These are phyloP conservation scores for Origma solitaria DNA, from an alignment of 2,113 vertebrate genomes.

Conservation along the genomic window DNA sequence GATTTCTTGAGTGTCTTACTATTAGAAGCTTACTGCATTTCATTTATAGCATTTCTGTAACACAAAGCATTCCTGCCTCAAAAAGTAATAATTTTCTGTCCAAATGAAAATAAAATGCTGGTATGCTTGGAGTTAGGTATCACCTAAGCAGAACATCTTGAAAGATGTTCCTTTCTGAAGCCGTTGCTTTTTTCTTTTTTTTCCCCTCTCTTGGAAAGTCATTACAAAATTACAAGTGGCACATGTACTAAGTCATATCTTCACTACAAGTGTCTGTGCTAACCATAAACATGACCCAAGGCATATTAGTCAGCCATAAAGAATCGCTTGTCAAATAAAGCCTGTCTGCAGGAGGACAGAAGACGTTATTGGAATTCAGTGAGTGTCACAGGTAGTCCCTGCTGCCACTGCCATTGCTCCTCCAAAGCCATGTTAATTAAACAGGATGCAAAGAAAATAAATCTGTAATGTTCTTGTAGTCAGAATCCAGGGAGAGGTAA, in stretches of 20 bases:
- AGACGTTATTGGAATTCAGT: neutral
- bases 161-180: neutral
- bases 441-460: neutral
- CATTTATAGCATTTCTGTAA: neutral
- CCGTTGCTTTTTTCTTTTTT: neutral
- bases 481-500: neutral
- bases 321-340: conserved; percentile 5
- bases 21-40: neutral
- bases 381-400: neutral
- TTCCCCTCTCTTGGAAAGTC: neutral
- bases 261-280: neutral
- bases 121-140: neutral
- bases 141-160: neutral
- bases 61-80: neutral
- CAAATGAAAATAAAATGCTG: neutral
- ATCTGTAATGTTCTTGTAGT: neutral
- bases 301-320: neutral
- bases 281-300: conserved; percentile 15
- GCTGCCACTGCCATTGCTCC: neutral
- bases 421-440: neutral
- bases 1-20: neutral
- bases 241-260: conserved; percentile 40
- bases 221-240: conserved; percentile 45
- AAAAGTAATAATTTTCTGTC: neutral
- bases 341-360: neutral